Evolutionary conservation across 2,888 invertebrate genomes (phyloP).

Genomic region (Odontothrips loti): DNA sequence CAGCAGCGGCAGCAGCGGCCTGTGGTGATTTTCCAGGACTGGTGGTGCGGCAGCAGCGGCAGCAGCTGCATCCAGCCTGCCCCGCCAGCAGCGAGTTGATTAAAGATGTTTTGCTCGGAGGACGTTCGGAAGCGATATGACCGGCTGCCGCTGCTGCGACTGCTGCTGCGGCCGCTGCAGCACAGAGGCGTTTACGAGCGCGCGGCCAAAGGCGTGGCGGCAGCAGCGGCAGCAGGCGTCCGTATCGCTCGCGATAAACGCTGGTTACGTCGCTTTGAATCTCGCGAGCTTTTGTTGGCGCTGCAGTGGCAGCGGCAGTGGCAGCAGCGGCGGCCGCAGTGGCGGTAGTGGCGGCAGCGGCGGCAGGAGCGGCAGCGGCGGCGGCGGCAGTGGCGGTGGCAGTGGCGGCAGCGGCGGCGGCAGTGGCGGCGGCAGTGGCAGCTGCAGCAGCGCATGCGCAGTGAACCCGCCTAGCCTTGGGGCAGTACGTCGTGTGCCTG

Average conservation of each 20-base stretch:
- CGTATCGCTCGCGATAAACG: neutral
- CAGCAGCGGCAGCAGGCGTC: neutral
- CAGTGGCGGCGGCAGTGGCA: too few species aligned
- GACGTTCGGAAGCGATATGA: slow-evolving; percentile 9
- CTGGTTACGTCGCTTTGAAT: slow-evolving; percentile 4
- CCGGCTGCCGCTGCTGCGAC: neutral
- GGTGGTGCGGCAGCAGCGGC: too few species aligned
- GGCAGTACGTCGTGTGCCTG: too few species aligned
- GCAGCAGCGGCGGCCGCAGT: too few species aligned
- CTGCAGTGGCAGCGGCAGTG: neutral
- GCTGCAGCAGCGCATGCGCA: neutral
- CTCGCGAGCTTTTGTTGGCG: neutral
- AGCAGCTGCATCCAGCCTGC: neutral
- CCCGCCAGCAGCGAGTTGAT: neutral
- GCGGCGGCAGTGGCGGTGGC: too few species aligned
- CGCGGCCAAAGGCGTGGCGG: neutral
- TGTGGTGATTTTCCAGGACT: too few species aligned
- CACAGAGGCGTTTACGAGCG: neutral
- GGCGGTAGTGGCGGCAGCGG: too few species aligned
- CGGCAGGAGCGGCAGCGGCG: too few species aligned
- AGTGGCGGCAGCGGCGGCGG: too few species aligned
- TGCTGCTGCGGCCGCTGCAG: neutral
- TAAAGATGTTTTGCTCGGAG: slow-evolving; percentile 22
- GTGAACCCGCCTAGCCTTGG: neutral
- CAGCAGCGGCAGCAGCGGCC: too few species aligned